Evolutionary conservation across 2,888 invertebrate species (phyloP).

Genomic region (Rhingia rostrata): DNA sequence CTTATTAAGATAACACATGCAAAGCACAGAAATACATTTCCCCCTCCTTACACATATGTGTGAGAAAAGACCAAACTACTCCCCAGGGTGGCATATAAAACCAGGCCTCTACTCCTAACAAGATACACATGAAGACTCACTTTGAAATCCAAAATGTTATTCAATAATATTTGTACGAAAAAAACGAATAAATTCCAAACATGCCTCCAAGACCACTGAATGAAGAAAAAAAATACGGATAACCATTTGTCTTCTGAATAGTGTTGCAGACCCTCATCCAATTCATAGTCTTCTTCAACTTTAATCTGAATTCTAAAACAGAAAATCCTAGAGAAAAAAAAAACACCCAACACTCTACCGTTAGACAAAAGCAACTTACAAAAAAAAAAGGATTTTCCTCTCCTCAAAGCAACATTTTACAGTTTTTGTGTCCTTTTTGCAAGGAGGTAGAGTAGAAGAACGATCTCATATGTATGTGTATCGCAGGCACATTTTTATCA

Average conservation of each 20-base stretch:
- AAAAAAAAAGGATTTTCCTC: conserved; percentile 49
- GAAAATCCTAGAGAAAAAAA: conserved; percentile 38
- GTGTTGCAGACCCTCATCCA: conserved; percentile 1
- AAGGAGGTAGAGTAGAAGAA: conserved; percentile 7
- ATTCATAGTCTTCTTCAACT: conserved; percentile 31
- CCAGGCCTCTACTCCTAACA: conserved; percentile 29
- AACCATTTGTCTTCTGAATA: conserved; percentile 61
- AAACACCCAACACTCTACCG: too few relatives aligned
- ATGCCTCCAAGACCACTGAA: conserved; percentile 67
- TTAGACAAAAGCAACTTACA: conserved; percentile 35
- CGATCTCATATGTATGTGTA: not conserved
- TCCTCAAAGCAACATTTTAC: conserved; percentile 57
- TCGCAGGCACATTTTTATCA: conserved; percentile 60
- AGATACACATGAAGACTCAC: conserved; percentile 8
- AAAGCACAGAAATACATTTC: conserved; percentile 30
- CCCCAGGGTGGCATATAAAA: conserved; percentile 61
- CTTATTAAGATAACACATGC: conserved; percentile 50
- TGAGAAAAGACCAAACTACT: conserved; percentile 44
- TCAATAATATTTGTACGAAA: conserved; percentile 57
- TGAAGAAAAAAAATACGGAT: conserved; percentile 60
- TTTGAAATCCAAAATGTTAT: conserved; percentile 54
- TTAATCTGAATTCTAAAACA: conserved; percentile 46
- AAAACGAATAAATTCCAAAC: conserved; percentile 49
- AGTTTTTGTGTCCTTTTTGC: conserved; percentile 44
- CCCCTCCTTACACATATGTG: not conserved